phyloP scores from a whole-genome alignment of 92 coral and sea anemone genomes.

The Anthopleura xanthogrammica region DNA sequence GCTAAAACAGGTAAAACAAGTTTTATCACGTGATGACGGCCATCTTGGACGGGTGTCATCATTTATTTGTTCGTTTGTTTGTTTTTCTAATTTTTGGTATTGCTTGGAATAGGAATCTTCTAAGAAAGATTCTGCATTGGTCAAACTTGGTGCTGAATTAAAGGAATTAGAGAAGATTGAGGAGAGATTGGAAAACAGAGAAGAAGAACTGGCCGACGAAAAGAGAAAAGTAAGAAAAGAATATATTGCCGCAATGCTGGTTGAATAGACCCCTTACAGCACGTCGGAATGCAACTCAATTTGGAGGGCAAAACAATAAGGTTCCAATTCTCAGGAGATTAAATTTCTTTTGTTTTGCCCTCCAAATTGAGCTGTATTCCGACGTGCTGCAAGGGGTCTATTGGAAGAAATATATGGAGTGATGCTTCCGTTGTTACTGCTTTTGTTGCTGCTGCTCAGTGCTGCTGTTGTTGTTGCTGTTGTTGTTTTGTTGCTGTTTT shows the following conservation, averaged over 20 bases:
- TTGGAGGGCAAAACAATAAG: too few relatives aligned
- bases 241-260: too few relatives aligned
- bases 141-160: slow-evolving; percentile 80
- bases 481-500: too few relatives aligned
- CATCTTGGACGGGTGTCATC: not conserved
- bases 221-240: slow-evolving; percentile 54
- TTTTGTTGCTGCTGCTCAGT: not conserved
- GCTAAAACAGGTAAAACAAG: slow-evolving; percentile 70
- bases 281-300: too few relatives aligned
- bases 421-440: not conserved
- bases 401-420: not conserved
- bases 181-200: slow-evolving; percentile 59
- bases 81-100: not conserved
- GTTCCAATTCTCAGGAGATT: too few relatives aligned
- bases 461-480: not conserved
- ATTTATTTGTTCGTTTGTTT: not conserved
- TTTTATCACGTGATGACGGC: not conserved
- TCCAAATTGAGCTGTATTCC: too few relatives aligned
- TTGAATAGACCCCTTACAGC: too few relatives aligned
- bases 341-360: too few relatives aligned
- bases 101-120: slow-evolving; percentile 59
- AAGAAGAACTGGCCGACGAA: slow-evolving; percentile 69
- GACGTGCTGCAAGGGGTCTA: too few relatives aligned
- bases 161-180: slow-evolving; percentile 69
- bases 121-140: slow-evolving; percentile 78